Evolutionary conservation across 2,888 invertebrate species (phyloP), one percentile per base, ranked within the genome.

Genomic region (Malthinus seriepunctatus): DNA sequence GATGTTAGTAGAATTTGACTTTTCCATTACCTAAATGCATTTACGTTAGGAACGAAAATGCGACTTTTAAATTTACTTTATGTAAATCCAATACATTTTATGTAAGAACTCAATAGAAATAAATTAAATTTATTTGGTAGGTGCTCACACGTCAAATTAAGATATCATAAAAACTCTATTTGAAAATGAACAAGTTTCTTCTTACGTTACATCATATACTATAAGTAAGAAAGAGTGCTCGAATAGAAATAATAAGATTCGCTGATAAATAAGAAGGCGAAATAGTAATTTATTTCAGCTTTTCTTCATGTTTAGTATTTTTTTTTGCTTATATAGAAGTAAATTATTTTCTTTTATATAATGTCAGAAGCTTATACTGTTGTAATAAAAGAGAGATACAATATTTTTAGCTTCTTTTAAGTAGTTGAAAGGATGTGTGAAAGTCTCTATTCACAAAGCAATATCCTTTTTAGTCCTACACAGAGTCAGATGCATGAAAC

Each of bases 31-130:
- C 34, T 39, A 23, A 59, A 47, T 51, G 51, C 59, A 59, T 59
- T 59, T 59, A 59, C 54, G 51, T 59, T 51, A 54, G 59, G 54
- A 54, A 54, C 54, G 59, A 55, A 59, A 59, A 59, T 59, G 54
- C 54, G 59, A 55, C 51, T 54, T 39, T 54, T 51, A 59, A 59
- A 59, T 59, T 59, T 59, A 54, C 54, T 59, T 59, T 59, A 59
- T 59, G 59, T 59, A 59, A 59, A 59, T 59, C 59, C 59, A 37
- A 59, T 59, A 59, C 51, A 46, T 51, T 45, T 38, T 54, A 46
- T 59, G 54, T 54, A 46, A 47, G 54, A 45, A 32, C 47, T 54
- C 49, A 45, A 48, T 33, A 50, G 33, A 50, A 59, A 50, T 54
- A 59, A 59, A 59, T 59, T 59, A 54, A 51, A 59, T 59, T 59